phyloP scores from a whole-genome alignment of 2,797 vertebrate species.

The Lycodopsis pacificus region DNA sequence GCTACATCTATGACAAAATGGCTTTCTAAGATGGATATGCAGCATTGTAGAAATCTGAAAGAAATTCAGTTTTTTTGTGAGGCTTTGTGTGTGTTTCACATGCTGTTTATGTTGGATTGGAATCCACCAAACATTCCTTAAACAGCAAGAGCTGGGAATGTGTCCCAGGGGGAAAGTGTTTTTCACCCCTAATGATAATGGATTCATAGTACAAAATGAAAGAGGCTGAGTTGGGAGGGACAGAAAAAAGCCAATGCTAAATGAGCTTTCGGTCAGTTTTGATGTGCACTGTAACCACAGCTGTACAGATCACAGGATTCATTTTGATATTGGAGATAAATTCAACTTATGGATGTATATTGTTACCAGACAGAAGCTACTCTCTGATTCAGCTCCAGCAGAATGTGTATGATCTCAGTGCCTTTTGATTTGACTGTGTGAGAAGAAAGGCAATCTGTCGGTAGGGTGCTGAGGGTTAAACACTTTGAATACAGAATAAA shows the following conservation, averaged over 20 bases:
- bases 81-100: background rate
- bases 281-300: background rate
- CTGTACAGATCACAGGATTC: background rate
- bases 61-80: background rate
- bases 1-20: too few species aligned
- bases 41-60: background rate
- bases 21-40: too few species aligned
- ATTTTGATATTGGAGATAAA: background rate
- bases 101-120: background rate
- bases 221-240: background rate
- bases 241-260: background rate
- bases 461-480: background rate
- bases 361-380: background rate
- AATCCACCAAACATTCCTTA: background rate
- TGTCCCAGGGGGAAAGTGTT: background rate
- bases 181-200: slow-evolving; percentile 9
- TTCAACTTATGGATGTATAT: background rate
- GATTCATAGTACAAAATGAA: slow-evolving; percentile 1
- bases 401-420: background rate
- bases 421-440: background rate
- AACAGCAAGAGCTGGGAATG: background rate
- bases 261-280: background rate
- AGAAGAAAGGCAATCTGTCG: background rate
- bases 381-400: background rate
- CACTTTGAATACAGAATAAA: background rate